Evolutionary conservation across 2,888 invertebrate species (phyloP), one percentile per base, ranked within the genome.

Genomic region (Bembecia ichneumoniformis): DNA sequence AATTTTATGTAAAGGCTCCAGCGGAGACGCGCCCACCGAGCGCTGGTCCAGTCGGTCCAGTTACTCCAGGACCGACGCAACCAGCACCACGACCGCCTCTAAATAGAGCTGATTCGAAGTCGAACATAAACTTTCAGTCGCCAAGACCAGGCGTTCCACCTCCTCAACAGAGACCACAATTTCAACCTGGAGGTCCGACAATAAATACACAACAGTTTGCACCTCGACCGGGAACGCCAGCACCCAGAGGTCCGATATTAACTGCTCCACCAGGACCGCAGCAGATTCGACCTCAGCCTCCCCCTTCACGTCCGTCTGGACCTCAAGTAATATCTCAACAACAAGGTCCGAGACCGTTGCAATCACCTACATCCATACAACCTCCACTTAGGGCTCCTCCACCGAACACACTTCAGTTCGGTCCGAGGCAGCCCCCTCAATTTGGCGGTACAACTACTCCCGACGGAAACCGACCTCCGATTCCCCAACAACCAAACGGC

Each of bases 331-430:
- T 77, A 58, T 69, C 68, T 47, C 72, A 74, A 44, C 81, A 77
- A 51, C 77, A 74, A 62, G 78, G 74, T 17, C 72, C 69, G 9
- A 71, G 81, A 54, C 77, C 77, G 15, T 51, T 68, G 35, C 81
- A 77, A 51, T 71, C 75, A 44, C 77, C 76, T 11, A 70, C 71
- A 40, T 58, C 69, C 46, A 56, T 64, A 14, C 82, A 76, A 52
- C 71, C 71, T 40, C 69, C 68, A 14, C 81, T 78, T 59, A 76
- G 89, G 59, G 79, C 81, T 58, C 79, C 80, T 55, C 82, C 82
- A 48, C 89, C 89, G 40, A 84, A 76, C 55, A 84, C 78, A 58
- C 66, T 87, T 40, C 86, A 86, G 62, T 86, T 86, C 55, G 89
- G 86, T 48, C 88, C 89, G 7, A 75, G 88, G 58, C 87, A 86